Percentiles rank a stretch among this genome's conserved stretches.
These are phyloP conservation scores for Aricia agestis DNA, from an alignment of 1,140 invertebrate species.

Conservation along the genomic window DNA sequence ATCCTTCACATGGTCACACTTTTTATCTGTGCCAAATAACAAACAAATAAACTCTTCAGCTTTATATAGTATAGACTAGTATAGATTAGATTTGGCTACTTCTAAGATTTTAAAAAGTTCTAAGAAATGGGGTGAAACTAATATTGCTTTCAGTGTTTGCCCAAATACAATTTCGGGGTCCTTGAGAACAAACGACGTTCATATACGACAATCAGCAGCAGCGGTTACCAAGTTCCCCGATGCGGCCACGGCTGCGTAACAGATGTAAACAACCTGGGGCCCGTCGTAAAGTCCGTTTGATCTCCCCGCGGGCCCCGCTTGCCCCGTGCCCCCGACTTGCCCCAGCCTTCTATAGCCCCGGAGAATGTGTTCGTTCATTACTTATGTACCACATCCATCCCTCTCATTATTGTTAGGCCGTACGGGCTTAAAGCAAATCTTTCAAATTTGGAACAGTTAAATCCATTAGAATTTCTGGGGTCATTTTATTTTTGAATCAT, in stretches of 20 bases:
- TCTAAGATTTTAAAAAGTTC: too few relatives aligned
- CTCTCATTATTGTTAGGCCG: background rate
- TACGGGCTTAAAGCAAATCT: background rate
- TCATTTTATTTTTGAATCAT: too few relatives aligned
- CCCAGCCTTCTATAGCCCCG: too few relatives aligned
- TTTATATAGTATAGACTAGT: too few relatives aligned
- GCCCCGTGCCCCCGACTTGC: conserved; percentile 19
- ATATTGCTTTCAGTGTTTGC: background rate
- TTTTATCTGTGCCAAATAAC: too few relatives aligned
- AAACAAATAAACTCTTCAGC: too few relatives aligned
- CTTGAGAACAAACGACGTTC: conserved; percentile 2
- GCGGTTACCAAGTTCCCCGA: conserved; percentile 68
- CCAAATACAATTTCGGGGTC: background rate
- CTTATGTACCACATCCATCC: conserved; percentile 61
- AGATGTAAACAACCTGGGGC: conserved; percentile 72
- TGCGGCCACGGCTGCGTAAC: conserved; percentile 58
- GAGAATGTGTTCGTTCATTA: conserved; percentile 58
- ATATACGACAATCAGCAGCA: conserved; percentile 46
- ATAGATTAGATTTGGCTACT: too few relatives aligned
- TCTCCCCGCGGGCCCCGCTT: conserved; percentile 51
- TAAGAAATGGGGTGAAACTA: background rate
- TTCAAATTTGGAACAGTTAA: background rate
- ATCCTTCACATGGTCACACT: too few relatives aligned
- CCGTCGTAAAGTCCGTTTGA: conserved; percentile 71
- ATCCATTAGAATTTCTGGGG: background rate